Percentiles rank a stretch among this genome's conserved stretches.
These are phyloP conservation scores for Tenthredo amoena DNA, from an alignment of 2,888 invertebrate species.

Conservation along the genomic window DNA sequence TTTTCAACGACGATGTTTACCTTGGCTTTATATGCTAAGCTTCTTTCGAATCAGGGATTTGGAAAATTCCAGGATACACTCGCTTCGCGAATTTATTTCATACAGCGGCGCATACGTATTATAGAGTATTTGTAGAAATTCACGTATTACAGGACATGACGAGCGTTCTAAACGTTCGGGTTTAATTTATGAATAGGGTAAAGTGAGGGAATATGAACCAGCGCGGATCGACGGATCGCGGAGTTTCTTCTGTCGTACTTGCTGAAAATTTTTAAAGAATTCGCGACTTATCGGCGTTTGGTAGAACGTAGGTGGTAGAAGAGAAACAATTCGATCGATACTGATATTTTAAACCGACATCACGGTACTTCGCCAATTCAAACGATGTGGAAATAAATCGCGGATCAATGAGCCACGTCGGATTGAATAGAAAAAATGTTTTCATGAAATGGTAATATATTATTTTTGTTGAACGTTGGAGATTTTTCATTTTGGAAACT, in stretches of 20 bases:
- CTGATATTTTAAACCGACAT: too few relatives aligned
- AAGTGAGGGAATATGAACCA: neutral
- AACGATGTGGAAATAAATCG: too few relatives aligned
- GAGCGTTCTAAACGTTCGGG: neutral
- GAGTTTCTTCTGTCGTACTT: neutral
- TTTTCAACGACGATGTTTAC: slow-evolving; percentile 26
- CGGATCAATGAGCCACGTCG: too few relatives aligned
- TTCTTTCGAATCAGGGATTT: slow-evolving; percentile 29
- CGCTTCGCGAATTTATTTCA: neutral
- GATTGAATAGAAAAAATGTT: too few relatives aligned
- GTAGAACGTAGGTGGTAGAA: too few relatives aligned
- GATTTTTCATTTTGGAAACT: neutral
- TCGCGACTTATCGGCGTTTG: too few relatives aligned
- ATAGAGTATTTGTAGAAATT: neutral
- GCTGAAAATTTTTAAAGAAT: too few relatives aligned
- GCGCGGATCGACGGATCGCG: neutral
- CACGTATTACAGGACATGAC: neutral
- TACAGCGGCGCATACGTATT: neutral
- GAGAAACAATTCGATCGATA: too few relatives aligned
- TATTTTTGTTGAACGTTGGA: too few relatives aligned
- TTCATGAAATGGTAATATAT: too few relatives aligned
- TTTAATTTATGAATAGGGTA: neutral
- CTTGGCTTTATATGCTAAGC: slow-evolving; percentile 28
- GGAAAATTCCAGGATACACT: slow-evolving; percentile 12
- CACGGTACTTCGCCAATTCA: too few relatives aligned